Evolutionary conservation across 1,140 invertebrate species (phyloP).

Genomic region (Drosophila subpulchrella): DNA sequence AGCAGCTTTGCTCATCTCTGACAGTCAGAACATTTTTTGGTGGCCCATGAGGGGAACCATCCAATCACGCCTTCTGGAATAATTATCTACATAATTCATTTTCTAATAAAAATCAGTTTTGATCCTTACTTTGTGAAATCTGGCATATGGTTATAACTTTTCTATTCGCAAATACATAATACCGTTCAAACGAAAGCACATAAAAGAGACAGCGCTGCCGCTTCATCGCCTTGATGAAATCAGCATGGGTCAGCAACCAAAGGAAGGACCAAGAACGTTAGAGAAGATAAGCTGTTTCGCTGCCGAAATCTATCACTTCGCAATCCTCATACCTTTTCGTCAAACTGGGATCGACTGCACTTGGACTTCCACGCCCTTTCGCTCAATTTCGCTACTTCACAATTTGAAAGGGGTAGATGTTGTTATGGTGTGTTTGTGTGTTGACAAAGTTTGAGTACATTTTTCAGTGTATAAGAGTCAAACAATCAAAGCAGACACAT

Average conservation of each 20-base stretch:
- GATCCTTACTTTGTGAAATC: too few species aligned
- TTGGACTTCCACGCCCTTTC: neutral
- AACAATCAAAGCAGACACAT: neutral
- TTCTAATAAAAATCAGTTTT: too few species aligned
- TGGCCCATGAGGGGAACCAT: too few species aligned
- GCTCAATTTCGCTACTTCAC: neutral
- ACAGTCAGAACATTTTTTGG: too few species aligned
- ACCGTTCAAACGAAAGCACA: too few species aligned
- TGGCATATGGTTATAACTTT: too few species aligned
- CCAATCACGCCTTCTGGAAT: too few species aligned
- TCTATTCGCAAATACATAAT: too few species aligned
- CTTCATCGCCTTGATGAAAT: neutral
- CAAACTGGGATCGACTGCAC: neutral
- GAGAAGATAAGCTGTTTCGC: neutral
- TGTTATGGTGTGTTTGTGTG: neutral
- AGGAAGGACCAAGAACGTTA: neutral
- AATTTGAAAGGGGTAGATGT: neutral
- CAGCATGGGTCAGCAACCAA: neutral
- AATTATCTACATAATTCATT: too few species aligned
- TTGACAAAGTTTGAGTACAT: slow-evolving; percentile 1
- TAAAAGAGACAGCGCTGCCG: neutral
- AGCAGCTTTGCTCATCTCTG: too few species aligned
- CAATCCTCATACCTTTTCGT: neutral
- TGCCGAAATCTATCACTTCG: neutral
- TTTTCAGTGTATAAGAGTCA: neutral